These are phyloP conservation scores for Microctenopoma lineatum DNA, from an alignment of 2,797 vertebrate species.

Conservation along the genomic window DNA sequence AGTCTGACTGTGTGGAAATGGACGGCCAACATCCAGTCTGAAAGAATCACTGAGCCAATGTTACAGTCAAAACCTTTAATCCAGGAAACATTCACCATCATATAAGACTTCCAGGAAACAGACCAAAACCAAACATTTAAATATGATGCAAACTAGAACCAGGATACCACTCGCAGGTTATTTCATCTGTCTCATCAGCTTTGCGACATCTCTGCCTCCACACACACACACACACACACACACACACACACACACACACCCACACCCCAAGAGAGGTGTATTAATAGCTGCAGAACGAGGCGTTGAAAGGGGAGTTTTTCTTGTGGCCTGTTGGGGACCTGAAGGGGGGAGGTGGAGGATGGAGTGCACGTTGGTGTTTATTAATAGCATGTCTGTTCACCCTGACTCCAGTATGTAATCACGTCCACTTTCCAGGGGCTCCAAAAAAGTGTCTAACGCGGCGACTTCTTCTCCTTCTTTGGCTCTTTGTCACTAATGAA, in stretches of 20 bases:
- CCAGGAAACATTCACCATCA: background rate
- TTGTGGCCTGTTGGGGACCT: constrained; percentile 70
- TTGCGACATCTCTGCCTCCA: constrained; percentile 31
- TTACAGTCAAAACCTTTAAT: background rate
- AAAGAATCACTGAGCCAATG: background rate
- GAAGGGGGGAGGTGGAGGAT: constrained; percentile 61
- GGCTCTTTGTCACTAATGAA: constrained; percentile 18
- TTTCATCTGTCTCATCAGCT: constrained; percentile 45
- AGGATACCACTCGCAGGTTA: constrained; percentile 32
- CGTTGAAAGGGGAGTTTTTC: constrained; percentile 85
- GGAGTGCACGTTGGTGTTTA: constrained; percentile 65
- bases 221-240: constrained; percentile 48
- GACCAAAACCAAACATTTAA: background rate
- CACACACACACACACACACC: constrained; percentile 35
- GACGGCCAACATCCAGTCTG: too few relatives aligned
- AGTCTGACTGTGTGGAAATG: background rate
- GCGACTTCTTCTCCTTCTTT: constrained; percentile 12
- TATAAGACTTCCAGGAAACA: background rate
- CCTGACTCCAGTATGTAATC: constrained; percentile 67
- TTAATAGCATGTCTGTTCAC: constrained; percentile 80
- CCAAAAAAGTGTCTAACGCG: constrained; percentile 10
- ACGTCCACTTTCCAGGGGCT: constrained; percentile 47
- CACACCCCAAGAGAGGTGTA: constrained; percentile 67
- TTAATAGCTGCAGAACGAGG: constrained; percentile 83
- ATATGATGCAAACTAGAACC: constrained; percentile 9